Percentiles rank a stretch among this genome's conserved stretches.
phyloP scores from a whole-genome alignment of 2,797 vertebrate species.

The Scomberomorus guttatus region DNA sequence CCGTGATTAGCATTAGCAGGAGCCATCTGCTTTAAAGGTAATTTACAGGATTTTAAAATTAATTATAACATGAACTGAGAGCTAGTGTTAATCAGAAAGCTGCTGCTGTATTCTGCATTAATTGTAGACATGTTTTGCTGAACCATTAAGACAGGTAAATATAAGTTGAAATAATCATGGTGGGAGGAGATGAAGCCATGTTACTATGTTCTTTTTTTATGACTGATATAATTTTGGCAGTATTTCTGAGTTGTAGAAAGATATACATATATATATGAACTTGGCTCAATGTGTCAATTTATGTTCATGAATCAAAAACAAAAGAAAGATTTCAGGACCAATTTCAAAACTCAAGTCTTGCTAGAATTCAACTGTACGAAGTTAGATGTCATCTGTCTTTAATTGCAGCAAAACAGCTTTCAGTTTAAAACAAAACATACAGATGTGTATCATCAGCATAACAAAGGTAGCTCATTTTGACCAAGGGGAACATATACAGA shows the following conservation, averaged over 20 bases:
- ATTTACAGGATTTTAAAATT: neutral
- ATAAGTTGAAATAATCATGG: neutral
- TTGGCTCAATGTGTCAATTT: neutral
- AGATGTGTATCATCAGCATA: conserved; percentile 21
- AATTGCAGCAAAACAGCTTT: neutral
- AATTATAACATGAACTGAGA: neutral
- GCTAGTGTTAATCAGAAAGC: too few relatives aligned
- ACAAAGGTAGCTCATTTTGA: neutral
- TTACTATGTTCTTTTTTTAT: too few relatives aligned
- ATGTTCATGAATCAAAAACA: too few relatives aligned
- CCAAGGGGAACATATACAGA: neutral
- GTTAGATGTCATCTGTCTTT: neutral
- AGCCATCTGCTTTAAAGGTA: neutral
- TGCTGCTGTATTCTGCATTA: too few relatives aligned
- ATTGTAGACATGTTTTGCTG: neutral
- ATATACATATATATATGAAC: neutral
- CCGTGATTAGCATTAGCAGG: neutral
- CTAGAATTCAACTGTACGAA: neutral
- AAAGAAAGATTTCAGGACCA: neutral
- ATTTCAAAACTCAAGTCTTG: neutral
- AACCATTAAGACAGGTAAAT: neutral
- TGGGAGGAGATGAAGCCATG: neutral
- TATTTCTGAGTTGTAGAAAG: neutral
- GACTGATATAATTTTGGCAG: neutral
- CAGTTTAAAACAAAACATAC: neutral